Percentiles rank a stretch among this genome's conserved stretches.
Evolutionary conservation across 1,140 invertebrate genomes (phyloP).

Genomic region (Globodera ellingtonae): DNA sequence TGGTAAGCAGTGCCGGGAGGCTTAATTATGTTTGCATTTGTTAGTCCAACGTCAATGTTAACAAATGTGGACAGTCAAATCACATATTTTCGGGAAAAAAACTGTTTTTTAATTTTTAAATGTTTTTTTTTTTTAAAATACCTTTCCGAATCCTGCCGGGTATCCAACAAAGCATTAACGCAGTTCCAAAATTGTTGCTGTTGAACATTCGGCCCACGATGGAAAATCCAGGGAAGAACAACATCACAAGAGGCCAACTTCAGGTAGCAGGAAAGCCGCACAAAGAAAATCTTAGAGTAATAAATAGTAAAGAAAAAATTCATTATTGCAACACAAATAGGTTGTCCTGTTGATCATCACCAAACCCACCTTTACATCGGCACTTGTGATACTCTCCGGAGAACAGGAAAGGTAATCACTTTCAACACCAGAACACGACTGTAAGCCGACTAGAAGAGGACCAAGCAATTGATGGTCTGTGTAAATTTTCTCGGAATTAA

Average conservation of each 20-base stretch:
- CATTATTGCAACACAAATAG: neutral
- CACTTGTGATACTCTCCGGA: neutral
- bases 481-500: neutral
- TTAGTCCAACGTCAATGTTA: too few relatives aligned
- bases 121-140: neutral
- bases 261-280: neutral
- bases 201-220: neutral
- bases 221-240: constrained; percentile 1
- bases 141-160: neutral
- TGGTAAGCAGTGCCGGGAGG: neutral
- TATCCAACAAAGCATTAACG: neutral
- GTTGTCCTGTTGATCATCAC: neutral
- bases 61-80: too few relatives aligned
- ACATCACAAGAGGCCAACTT: neutral
- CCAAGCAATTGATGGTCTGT: neutral
- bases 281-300: neutral
- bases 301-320: neutral
- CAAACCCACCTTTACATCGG: neutral
- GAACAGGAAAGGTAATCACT: neutral
- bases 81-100: too few relatives aligned
- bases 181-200: constrained; percentile 5
- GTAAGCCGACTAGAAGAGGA: neutral
- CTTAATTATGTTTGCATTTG: neutral
- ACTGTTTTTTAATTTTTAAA: too few relatives aligned
- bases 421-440: neutral